Evolutionary conservation across 2,113 vertebrate genomes (phyloP).

Genomic region (Peromyscus maniculatus): DNA sequence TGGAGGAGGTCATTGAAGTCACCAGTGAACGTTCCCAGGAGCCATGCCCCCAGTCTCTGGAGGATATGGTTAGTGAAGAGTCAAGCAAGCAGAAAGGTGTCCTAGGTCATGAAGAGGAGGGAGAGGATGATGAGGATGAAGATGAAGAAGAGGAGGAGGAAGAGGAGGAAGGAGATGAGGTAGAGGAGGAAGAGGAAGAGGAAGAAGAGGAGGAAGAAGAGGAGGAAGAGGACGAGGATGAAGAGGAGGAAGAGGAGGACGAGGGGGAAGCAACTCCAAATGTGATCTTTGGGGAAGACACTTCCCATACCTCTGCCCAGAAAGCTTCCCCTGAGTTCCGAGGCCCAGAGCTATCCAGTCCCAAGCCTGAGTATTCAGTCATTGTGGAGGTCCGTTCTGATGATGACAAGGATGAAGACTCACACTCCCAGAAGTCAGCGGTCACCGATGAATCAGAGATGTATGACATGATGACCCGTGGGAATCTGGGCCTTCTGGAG

Average conservation of each 20-base stretch:
- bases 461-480: slow-evolving; percentile 96
- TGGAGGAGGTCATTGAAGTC: slow-evolving; percentile 87
- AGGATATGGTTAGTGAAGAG: slow-evolving; percentile 56
- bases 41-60: slow-evolving; percentile 77
- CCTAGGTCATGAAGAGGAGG: slow-evolving; percentile 84
- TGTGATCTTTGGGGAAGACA: slow-evolving; percentile 84
- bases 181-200: slow-evolving; percentile 79
- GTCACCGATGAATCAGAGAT: slow-evolving; percentile 96
- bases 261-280: slow-evolving; percentile 84
- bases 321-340: slow-evolving; percentile 84
- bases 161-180: slow-evolving; percentile 77
- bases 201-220: slow-evolving; percentile 86
- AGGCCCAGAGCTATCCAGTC: slow-evolving; percentile 86
- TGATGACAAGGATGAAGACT: slow-evolving; percentile 92
- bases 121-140: slow-evolving; percentile 85
- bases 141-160: slow-evolving; percentile 86
- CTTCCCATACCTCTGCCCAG: slow-evolving; percentile 76
- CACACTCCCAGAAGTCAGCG: slow-evolving; percentile 91
- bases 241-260: slow-evolving; percentile 83
- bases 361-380: slow-evolving; percentile 88
- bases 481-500: slow-evolving; percentile 97
- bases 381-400: slow-evolving; percentile 94
- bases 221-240: slow-evolving; percentile 82
- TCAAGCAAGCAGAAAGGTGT: slow-evolving; percentile 81
- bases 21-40: slow-evolving; percentile 86